Evolutionary conservation across 2,113 vertebrate genomes (phyloP), one percentile per base, ranked within the genome.

Genomic region (Notarius quadriscutis): DNA sequence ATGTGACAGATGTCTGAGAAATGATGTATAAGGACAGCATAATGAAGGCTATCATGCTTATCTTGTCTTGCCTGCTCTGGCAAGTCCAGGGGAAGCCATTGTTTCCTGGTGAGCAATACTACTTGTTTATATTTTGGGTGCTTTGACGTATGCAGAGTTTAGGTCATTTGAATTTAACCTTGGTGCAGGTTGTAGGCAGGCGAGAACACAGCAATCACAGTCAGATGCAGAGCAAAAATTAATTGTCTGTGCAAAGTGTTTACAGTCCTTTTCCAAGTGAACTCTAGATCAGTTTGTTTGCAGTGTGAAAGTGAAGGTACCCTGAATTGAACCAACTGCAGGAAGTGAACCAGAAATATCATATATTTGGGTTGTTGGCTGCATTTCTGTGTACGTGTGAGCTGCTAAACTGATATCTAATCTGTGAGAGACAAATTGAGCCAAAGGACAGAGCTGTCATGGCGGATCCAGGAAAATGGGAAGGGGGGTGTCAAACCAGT

Each of bases 71-170:
- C 88, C 71, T 94, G 81, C 53, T 93, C 41, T 80, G 58, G 10
- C 83, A 53, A 50, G 87, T 85, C 53, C 48, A 75, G 25, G 91
- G 86, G 20, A 94, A 93, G 65, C 89, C 91, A 22, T 62, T 84
- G 1, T 95, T 95, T 91, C 94, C 95, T 1, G 95, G 95, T 95
- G 82, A 93, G 92, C 90, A 7, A 48, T 20, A 15, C 51, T 83
- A 50, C 12, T 80, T 71, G 20, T 80, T 80, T 34, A 80, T 30
- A 80, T 4, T 27, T 78, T 78, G 25, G 12, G 75, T 58, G 55
- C 17, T 58, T 80, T 34, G 4, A 17, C 30, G 14, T 79, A 11
- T 12, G 48, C 9, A 75, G 41, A 51, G 48, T 11, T 75, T 75
- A 25, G 25, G 0, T 11, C 2, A 15, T 79, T 79, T 79, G 50